Evolutionary conservation across 2,113 vertebrate species (phyloP).

Genomic region (Strigops habroptila): DNA sequence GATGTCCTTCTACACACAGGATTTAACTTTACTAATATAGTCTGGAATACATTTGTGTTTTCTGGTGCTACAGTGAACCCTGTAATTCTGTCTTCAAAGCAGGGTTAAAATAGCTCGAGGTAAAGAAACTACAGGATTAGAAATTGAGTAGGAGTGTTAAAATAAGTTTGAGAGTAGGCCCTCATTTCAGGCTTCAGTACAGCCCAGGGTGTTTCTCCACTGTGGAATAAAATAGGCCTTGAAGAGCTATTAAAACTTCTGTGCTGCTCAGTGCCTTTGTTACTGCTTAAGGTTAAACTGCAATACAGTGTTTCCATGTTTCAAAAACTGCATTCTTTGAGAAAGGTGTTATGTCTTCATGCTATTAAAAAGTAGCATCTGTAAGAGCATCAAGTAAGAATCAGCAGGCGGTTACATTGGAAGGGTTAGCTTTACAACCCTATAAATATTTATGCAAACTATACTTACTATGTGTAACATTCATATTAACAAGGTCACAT

Average conservation of each 20-base stretch:
- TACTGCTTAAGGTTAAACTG: neutral
- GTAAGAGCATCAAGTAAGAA: neutral
- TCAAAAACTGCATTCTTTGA: neutral
- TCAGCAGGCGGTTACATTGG: neutral
- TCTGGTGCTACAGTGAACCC: neutral
- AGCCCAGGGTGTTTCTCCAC: neutral
- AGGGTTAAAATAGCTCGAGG: neutral
- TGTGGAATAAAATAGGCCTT: neutral
- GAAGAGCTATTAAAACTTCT: neutral
- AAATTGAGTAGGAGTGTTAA: neutral
- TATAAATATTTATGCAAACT: neutral
- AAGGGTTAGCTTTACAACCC: neutral
- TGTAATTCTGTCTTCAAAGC: neutral
- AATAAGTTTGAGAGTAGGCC: neutral
- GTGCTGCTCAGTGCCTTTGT: fast-evolving
- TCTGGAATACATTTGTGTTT: neutral
- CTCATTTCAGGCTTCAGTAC: neutral
- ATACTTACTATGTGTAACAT: neutral
- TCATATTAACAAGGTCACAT: neutral
- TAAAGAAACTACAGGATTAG: neutral
- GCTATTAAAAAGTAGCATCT: neutral
- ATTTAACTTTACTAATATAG: neutral
- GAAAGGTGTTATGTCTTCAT: neutral
- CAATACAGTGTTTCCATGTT: neutral
- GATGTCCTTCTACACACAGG: neutral